Conservation (phyloP, 2,113 vertebrate genomes). For the Bettongia penicillata region DNA sequence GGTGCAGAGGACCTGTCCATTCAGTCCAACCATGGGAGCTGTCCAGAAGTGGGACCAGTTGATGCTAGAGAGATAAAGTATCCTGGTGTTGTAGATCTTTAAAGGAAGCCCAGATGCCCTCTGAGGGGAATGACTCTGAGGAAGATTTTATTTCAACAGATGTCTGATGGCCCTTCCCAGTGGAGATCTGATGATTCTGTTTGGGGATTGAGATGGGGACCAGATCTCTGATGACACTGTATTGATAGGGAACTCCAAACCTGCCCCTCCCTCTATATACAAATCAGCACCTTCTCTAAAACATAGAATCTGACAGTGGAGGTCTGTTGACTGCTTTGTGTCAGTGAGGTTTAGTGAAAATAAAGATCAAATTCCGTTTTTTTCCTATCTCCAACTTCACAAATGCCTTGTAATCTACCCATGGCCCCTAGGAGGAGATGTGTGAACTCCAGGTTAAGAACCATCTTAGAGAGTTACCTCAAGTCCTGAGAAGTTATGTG, state of each 20-base stretch:
- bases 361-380: background rate
- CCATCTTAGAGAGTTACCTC: background rate
- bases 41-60: background rate
- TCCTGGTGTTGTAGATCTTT: background rate
- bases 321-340: too few relatives aligned
- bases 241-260: too few relatives aligned
- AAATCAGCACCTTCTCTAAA: too few relatives aligned
- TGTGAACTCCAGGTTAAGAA: background rate
- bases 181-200: too few relatives aligned
- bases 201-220: too few relatives aligned
- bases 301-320: too few relatives aligned
- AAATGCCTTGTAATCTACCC: too few relatives aligned
- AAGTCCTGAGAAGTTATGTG: background rate
- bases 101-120: background rate
- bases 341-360: background rate
- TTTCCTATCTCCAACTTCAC: background rate
- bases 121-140: background rate
- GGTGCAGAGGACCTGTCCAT: background rate
- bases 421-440: background rate
- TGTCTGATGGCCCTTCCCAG: too few relatives aligned
- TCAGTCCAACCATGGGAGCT: background rate
- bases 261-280: too few relatives aligned
- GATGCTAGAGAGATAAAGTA: background rate
- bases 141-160: too few relatives aligned
- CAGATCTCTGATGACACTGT: too few relatives aligned